These are phyloP conservation scores for Lipotes vexillifer DNA, from an alignment of 2,113 vertebrate genomes.

Conservation along the genomic window DNA sequence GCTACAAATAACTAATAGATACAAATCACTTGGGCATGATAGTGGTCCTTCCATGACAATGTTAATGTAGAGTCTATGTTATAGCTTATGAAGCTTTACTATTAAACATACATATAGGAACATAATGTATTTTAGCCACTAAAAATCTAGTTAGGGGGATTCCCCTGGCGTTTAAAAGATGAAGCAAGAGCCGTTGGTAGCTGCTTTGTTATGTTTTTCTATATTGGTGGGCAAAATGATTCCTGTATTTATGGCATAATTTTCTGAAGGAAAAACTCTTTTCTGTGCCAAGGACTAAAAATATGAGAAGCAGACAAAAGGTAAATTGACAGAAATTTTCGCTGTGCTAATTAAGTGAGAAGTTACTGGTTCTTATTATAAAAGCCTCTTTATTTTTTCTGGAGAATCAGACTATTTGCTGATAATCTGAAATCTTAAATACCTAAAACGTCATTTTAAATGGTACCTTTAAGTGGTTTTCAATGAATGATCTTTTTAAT, in stretches of 20 bases:
- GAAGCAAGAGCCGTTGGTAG: background rate
- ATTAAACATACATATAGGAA: background rate
- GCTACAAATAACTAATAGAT: background rate
- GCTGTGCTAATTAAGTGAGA: background rate
- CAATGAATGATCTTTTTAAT: slow-evolving; percentile 56
- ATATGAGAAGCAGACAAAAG: background rate
- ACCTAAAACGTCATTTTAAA: slow-evolving; percentile 32
- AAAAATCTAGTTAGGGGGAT: background rate
- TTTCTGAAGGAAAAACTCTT: slow-evolving; percentile 23
- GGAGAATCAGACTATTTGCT: slow-evolving; percentile 18
- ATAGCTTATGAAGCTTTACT: slow-evolving; percentile 13
- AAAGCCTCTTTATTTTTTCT: slow-evolving; percentile 18
- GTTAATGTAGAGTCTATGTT: background rate
- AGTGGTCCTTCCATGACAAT: background rate
- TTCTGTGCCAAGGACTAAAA: slow-evolving; percentile 13
- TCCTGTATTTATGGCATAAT: background rate
- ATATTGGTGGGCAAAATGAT: slow-evolving; percentile 14
- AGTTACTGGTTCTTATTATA: background rate
- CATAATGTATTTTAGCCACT: background rate
- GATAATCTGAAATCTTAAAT: slow-evolving; percentile 37
- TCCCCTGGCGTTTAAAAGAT: background rate
- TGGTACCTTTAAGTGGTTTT: slow-evolving; percentile 59
- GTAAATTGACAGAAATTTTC: slow-evolving; percentile 30
- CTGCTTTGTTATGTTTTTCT: slow-evolving; percentile 34
- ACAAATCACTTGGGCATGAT: background rate